Evolutionary conservation across 2,797 vertebrate genomes (phyloP).

Genomic region (Mus minutoides): DNA sequence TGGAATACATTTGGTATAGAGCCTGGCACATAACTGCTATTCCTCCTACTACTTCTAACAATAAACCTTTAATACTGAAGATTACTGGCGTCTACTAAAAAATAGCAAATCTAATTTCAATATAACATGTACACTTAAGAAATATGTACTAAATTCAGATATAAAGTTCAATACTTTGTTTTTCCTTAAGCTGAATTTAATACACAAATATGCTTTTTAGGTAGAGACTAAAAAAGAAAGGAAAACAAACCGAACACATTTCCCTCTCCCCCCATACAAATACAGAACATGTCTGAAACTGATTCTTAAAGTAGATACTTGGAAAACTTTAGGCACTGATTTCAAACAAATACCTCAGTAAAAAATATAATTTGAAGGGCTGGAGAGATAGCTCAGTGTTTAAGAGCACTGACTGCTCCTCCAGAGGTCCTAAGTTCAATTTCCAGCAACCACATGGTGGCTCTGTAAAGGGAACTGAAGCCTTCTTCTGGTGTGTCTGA

Average conservation of each 20-base stretch:
- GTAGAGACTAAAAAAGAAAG: slow-evolving; percentile 9
- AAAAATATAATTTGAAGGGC: not conserved
- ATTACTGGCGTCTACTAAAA: slow-evolving; percentile 44
- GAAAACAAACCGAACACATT: not conserved
- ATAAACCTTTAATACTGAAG: slow-evolving; percentile 60
- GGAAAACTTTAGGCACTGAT: slow-evolving; percentile 20
- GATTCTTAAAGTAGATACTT: slow-evolving; percentile 36
- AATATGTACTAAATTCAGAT: slow-evolving; percentile 59
- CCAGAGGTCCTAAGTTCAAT: not conserved
- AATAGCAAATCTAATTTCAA: slow-evolving; percentile 53
- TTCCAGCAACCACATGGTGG: not conserved
- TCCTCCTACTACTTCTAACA: slow-evolving; percentile 53
- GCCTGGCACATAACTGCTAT: slow-evolving; percentile 49
- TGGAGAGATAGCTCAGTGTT: not conserved
- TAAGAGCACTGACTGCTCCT: not conserved
- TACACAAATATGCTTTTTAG: slow-evolving; percentile 49
- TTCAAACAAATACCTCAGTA: slow-evolving; percentile 53
- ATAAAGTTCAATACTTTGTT: slow-evolving; percentile 53
- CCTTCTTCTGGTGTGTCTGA: not conserved
- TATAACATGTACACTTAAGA: slow-evolving; percentile 24
- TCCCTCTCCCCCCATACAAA: slow-evolving; percentile 33
- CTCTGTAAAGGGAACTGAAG: not conserved
- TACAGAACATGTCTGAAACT: not conserved
- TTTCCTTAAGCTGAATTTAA: slow-evolving; percentile 46
- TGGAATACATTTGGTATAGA: slow-evolving; percentile 28